phyloP scores from a whole-genome alignment of 1,140 invertebrate genomes.

The Maconellicoccus hirsutus region DNA sequence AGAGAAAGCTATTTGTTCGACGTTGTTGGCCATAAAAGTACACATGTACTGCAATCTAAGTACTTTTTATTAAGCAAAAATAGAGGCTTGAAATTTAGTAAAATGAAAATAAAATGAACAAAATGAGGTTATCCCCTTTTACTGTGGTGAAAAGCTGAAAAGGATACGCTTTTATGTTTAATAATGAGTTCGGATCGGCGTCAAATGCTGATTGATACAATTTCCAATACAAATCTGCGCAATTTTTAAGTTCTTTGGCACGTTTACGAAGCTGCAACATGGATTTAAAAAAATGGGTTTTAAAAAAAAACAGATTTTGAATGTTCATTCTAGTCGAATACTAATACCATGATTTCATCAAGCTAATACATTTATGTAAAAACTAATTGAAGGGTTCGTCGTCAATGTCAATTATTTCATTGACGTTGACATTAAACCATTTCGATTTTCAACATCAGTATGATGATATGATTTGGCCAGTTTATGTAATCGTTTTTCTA shows the following conservation, averaged over 20 bases:
- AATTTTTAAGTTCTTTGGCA: constrained; percentile 55
- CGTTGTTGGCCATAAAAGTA: constrained; percentile 56
- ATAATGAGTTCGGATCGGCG: constrained; percentile 72
- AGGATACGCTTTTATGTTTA: constrained; percentile 60
- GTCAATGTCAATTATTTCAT: too few relatives aligned
- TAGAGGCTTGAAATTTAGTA: background rate
- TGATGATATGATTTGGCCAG: too few relatives aligned
- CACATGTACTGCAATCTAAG: constrained; percentile 63
- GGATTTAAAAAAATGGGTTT: too few relatives aligned
- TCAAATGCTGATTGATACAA: constrained; percentile 87
- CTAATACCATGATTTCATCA: background rate
- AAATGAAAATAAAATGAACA: too few relatives aligned
- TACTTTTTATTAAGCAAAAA: constrained; percentile 5
- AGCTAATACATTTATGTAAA: background rate
- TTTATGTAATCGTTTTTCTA: too few relatives aligned
- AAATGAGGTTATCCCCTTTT: background rate
- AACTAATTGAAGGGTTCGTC: background rate
- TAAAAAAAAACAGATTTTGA: constrained; percentile 27
- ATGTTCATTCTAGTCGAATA: background rate
- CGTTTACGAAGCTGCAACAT: constrained; percentile 66
- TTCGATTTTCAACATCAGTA: too few relatives aligned
- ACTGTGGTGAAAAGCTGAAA: constrained; percentile 28
- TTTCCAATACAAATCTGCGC: constrained; percentile 64
- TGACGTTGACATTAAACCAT: too few relatives aligned
- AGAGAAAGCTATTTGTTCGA: constrained; percentile 49